A percentile compares a stretch with the other conserved stretches of the same genome.
Conservation (phyloP, 2,888 invertebrate species). For the Nephrocerus scutellatus region DNA sequence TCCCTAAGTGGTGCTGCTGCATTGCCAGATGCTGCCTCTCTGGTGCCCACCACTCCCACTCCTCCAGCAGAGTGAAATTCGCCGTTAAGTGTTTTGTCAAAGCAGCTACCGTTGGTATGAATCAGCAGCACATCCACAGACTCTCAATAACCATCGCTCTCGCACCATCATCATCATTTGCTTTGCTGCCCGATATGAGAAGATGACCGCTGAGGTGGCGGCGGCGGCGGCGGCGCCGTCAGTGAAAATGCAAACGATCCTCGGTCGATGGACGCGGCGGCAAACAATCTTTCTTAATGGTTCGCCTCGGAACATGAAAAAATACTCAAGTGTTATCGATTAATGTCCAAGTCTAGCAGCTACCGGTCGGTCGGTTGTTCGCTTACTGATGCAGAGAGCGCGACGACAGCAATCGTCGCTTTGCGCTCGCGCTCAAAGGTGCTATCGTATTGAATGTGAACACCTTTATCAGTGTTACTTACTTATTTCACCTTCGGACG, state of each 20-base stretch:
- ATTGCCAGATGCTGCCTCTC: no score
- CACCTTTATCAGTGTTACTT: conserved; percentile 25
- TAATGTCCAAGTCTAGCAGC: conserved; percentile 48
- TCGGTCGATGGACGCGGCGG: conserved; percentile 15
- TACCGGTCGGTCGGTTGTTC: conserved; percentile 43
- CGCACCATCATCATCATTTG: no score
- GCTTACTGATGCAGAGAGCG: conserved; percentile 12
- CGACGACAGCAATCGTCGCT: conserved; percentile 2
- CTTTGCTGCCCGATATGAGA: no score
- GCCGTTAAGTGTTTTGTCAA: no score
- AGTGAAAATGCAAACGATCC: neutral
- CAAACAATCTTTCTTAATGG: conserved; percentile 49
- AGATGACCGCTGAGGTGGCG: no score
- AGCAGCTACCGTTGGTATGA: no score
- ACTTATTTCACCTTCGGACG: conserved; percentile 18
- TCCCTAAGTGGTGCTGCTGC: no score
- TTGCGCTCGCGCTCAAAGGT: conserved; percentile 24
- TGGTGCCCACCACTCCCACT: no score
- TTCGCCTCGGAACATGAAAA: conserved; percentile 49
- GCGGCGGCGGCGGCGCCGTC: conserved; percentile 16
- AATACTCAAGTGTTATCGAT: conserved; percentile 50
- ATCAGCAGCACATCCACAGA: no score
- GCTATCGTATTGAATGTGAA: conserved; percentile 25
- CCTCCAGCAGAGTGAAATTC: no score
- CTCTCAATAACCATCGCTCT: no score